Evolutionary conservation across 2,113 vertebrate genomes (phyloP).

Genomic region (Cyanoramphus novaezelandiae): DNA sequence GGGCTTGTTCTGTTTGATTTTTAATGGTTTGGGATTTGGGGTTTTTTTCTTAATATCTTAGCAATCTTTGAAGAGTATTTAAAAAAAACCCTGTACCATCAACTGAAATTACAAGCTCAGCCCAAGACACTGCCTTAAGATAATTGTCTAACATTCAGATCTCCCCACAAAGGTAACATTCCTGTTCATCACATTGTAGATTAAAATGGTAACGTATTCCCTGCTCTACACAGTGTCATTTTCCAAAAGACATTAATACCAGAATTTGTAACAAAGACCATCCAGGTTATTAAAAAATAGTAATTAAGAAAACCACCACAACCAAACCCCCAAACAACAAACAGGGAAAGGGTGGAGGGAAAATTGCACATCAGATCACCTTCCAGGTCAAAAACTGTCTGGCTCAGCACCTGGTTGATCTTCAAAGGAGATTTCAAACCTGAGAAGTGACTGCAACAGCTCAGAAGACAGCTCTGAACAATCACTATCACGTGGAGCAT

Average conservation of each 20-base stretch:
- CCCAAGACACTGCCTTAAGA: neutral
- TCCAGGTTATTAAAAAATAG: neutral
- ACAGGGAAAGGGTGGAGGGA: too few relatives aligned
- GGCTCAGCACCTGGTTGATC: neutral
- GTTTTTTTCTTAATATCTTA: neutral
- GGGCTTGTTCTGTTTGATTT: neutral
- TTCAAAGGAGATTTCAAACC: neutral
- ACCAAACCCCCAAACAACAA: neutral
- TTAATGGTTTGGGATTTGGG: neutral
- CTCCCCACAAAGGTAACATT: conserved; percentile 21
- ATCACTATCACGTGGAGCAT: neutral
- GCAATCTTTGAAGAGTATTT: neutral
- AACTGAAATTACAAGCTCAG: neutral
- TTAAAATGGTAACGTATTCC: conserved; percentile 18
- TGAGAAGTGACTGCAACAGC: neutral
- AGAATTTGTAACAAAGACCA: conserved; percentile 51
- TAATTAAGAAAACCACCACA: neutral
- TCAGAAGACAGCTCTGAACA: neutral
- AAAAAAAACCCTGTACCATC: neutral
- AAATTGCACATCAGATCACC: neutral
- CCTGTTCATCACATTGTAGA: conserved; percentile 19
- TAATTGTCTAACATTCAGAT: conserved; percentile 37
- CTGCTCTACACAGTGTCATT: conserved; percentile 16
- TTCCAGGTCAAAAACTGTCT: neutral
- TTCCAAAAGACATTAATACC: conserved; percentile 47